Evolutionary conservation across 2,113 vertebrate genomes (phyloP).

Genomic region (Propithecus coquereli): DNA sequence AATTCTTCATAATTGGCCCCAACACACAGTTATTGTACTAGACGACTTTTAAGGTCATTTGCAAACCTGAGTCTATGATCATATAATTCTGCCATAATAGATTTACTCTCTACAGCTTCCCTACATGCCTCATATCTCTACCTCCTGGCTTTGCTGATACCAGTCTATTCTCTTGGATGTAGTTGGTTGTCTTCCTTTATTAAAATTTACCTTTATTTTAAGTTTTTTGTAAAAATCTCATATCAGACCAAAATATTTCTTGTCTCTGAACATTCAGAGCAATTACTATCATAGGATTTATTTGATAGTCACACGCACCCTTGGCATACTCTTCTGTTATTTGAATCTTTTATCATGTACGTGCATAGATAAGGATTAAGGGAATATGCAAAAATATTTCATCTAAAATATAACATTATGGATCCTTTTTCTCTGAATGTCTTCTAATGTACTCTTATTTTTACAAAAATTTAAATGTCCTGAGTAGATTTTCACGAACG

Average conservation of each 20-base stretch:
- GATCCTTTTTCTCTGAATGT: background rate
- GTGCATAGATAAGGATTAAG: background rate
- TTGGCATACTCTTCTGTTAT: background rate
- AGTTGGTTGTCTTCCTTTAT: background rate
- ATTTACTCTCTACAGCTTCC: background rate
- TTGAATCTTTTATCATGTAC: background rate
- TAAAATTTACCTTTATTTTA: background rate
- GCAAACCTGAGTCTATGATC: background rate
- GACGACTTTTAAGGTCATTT: background rate
- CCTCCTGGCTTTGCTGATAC: background rate
- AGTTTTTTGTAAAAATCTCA: constrained; percentile 14
- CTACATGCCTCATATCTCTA: background rate
- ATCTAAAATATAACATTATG: background rate
- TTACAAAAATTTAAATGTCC: background rate
- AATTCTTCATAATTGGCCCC: background rate
- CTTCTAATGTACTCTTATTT: constrained; percentile 29
- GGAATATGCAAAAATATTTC: background rate
- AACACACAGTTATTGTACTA: background rate
- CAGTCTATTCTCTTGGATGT: background rate
- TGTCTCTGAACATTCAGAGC: background rate
- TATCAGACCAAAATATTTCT: background rate
- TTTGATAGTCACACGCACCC: background rate
- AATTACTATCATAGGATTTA: background rate
- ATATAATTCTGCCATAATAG: background rate
- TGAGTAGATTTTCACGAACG: background rate